phyloP scores from a whole-genome alignment of 2,113 vertebrate genomes.

The Lagenorhynchus albirostris region DNA sequence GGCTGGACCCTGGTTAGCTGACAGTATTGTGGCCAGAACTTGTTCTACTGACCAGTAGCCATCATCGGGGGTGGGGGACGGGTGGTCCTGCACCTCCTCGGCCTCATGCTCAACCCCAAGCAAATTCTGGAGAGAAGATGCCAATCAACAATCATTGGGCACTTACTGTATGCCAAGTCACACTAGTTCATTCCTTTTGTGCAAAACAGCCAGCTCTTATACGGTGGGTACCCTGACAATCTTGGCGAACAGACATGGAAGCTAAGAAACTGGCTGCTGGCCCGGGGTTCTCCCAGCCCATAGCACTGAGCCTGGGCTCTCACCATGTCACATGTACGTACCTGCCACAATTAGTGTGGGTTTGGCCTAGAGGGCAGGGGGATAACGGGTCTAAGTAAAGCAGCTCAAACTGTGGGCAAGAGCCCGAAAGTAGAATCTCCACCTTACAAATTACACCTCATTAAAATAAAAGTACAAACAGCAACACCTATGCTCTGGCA shows the following conservation, averaged over 20 bases:
- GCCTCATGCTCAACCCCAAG: not conserved
- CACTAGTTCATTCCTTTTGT: not conserved
- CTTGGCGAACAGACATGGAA: not conserved
- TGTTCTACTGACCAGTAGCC: not conserved
- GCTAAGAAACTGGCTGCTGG: not conserved
- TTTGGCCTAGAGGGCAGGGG: not conserved
- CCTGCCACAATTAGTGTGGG: not conserved
- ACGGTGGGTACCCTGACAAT: not conserved
- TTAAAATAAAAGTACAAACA: not conserved
- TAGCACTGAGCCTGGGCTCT: not conserved
- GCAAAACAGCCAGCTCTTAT: not conserved
- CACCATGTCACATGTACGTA: not conserved
- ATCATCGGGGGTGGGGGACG: rapidly evolving
- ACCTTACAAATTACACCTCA: not conserved
- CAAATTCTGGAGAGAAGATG: not conserved
- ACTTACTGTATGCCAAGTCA: not conserved
- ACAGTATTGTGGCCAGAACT: not conserved
- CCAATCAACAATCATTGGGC: not conserved
- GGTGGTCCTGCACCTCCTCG: not conserved
- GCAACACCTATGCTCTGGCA: not conserved
- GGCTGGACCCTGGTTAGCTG: not conserved
- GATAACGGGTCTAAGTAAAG: not conserved
- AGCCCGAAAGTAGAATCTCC: not conserved
- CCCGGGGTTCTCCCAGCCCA: not conserved
- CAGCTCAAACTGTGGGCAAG: not conserved